These are phyloP conservation scores for Stenopsyche tienmushanensis DNA, from an alignment of 1,140 invertebrate species.

Conservation along the genomic window DNA sequence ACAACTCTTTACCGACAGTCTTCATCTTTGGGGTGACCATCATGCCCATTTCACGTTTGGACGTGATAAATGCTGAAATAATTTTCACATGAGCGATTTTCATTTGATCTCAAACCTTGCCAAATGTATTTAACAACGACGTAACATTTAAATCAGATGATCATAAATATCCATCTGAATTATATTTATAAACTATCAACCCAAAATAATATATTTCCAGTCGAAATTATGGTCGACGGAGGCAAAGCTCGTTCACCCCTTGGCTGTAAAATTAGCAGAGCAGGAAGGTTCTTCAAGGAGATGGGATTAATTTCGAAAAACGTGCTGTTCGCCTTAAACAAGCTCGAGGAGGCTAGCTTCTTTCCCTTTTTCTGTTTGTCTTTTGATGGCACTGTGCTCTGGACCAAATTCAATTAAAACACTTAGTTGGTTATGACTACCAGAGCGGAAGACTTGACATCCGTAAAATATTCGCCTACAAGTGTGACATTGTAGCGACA, in stretches of 20 bases:
- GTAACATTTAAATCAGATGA: too few relatives aligned
- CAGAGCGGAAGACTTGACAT: constrained; percentile 2
- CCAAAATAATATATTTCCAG: too few relatives aligned
- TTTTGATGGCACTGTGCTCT: neutral
- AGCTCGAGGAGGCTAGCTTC: constrained; percentile 13
- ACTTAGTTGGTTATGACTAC: constrained; percentile 13
- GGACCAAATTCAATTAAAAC: constrained; percentile 21
- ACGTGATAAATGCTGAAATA: too few relatives aligned
- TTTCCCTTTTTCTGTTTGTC: constrained; percentile 24
- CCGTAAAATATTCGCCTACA: neutral
- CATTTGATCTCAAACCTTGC: too few relatives aligned
- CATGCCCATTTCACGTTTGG: too few relatives aligned
- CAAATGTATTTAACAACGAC: too few relatives aligned
- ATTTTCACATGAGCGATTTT: too few relatives aligned
- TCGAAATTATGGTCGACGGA: neutral
- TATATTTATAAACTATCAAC: too few relatives aligned
- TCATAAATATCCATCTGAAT: too few relatives aligned
- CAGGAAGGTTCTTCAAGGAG: neutral
- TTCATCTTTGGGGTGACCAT: neutral
- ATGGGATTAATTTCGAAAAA: constrained; percentile 18
- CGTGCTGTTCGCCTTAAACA: constrained; percentile 16
- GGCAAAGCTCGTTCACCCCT: neutral
- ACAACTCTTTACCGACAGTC: neutral
- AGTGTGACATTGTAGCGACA: neutral
- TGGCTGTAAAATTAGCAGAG: constrained; percentile 12